These are phyloP conservation scores for Tryphoninae sp. DNA, from an alignment of 2,888 invertebrate species.

Conservation along the genomic window DNA sequence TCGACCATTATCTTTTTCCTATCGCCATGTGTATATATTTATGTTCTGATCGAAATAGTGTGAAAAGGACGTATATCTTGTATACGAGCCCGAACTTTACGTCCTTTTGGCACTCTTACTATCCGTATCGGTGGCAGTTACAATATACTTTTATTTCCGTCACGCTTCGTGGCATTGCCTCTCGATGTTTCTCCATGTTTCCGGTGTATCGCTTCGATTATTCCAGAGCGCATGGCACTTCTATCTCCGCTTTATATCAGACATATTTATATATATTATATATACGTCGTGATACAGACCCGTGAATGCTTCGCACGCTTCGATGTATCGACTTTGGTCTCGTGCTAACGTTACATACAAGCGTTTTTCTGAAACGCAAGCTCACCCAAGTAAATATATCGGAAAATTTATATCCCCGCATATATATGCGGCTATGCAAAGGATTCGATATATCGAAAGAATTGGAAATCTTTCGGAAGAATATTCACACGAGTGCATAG, in stretches of 20 bases:
- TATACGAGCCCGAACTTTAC: too few relatives aligned
- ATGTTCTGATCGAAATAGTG: neutral
- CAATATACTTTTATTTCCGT: conserved; percentile 28
- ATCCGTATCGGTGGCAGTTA: neutral
- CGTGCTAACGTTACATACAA: neutral
- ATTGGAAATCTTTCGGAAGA: neutral
- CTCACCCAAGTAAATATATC: neutral
- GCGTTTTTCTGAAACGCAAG: neutral
- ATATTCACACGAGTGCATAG: neutral
- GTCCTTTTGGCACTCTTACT: too few relatives aligned
- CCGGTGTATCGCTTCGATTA: conserved; percentile 24
- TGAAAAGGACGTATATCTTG: too few relatives aligned
- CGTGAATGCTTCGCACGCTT: conserved; percentile 15
- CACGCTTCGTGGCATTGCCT: conserved; percentile 16
- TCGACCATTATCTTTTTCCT: neutral
- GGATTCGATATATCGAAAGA: neutral
- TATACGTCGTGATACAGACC: neutral
- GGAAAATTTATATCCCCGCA: neutral
- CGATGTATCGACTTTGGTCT: neutral
- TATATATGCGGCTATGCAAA: neutral
- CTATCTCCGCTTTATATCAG: neutral
- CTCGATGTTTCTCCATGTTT: conserved; percentile 17
- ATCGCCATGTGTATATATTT: neutral
- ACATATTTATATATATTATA: conserved; percentile 1
- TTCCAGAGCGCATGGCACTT: conserved; percentile 9